Base-by-base conservation (phyloP, 2,888 invertebrate genomes). In the Eurois occulta region DNA sequence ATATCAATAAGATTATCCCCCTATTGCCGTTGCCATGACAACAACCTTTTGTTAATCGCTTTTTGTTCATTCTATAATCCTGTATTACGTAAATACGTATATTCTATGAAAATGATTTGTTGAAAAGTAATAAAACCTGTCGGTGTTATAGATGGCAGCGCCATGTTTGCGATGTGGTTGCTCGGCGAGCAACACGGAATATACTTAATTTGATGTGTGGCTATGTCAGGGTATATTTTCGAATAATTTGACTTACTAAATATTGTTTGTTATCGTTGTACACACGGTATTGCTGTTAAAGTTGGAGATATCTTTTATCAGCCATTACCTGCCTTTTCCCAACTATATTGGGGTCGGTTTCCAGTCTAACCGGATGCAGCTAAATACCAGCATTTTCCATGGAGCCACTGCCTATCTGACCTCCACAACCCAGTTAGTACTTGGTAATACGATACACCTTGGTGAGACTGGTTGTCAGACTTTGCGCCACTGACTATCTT, bases 171-270 rank as follows among this genome's bases (percentile, higher is more conserved):
- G 28, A 60, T 41, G 38, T 5, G 46, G 82, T 78, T 74, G 71
- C 64, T 60, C 82, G 78, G 60, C 28, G 58, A 68, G 81, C 82
- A 78, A 74, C 82, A 82, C 58, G 62, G 58, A 71, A 72, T 68
- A 16, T 41, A 46, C 43, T 24, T 58, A 5, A 35, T 24, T 41
- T 43, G 72, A 68, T 80, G 72, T 32, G 18, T n/a, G 62, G 67
- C 71, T 80, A n/a, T 35, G 8, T 35, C n/a, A n/a, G 5, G 64
- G 21, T n/a, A 10, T 35, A 28, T 48, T 38, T 35, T 66, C 32
- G 52, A 28, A 28, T 58, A 28, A 16, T 28, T 55, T 5, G 11
- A 5, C 5, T 55, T 55, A n/a, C n/a, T n/a, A 52, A 52, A 52
- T 24, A 24, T 24, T 52, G 11, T 55, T n/a, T n/a, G 10, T 52